Evolutionary conservation across 2,888 invertebrate species (phyloP).

Genomic region (Lithophane ornitopus): DNA sequence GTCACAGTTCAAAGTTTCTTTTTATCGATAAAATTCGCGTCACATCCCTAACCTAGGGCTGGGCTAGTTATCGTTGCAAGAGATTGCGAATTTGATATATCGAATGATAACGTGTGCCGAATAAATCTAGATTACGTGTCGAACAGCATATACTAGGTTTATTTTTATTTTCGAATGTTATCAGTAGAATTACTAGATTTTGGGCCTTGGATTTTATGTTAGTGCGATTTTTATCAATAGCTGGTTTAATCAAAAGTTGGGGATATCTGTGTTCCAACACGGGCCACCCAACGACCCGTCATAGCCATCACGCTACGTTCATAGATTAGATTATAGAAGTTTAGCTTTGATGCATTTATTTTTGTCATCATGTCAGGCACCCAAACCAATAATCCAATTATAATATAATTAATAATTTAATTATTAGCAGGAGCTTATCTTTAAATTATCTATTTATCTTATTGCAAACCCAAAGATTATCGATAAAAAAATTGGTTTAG

Average conservation of each 20-base stretch:
- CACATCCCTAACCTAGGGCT: slow-evolving; percentile 84
- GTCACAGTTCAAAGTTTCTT: slow-evolving; percentile 27
- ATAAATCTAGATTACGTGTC: slow-evolving; percentile 78
- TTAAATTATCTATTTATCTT: not conserved
- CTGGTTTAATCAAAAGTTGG: slow-evolving; percentile 37
- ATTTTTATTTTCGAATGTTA: slow-evolving; percentile 53
- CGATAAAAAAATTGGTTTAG: no score
- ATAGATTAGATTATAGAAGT: not conserved
- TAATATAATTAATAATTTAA: not conserved
- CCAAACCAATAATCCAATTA: no score
- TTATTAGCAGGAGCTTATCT: no score
- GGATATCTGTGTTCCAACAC: slow-evolving; percentile 24
- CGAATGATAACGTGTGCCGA: slow-evolving; percentile 82
- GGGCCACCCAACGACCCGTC: not conserved
- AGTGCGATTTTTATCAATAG: slow-evolving; percentile 40
- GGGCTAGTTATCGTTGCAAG: slow-evolving; percentile 85
- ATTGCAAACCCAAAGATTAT: not conserved
- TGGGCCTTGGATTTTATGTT: slow-evolving; percentile 39
- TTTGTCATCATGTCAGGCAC: not conserved
- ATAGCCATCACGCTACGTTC: not conserved
- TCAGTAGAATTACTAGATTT: slow-evolving; percentile 53
- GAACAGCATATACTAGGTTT: slow-evolving; percentile 54
- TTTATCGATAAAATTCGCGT: slow-evolving; percentile 52
- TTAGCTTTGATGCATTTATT: slow-evolving; percentile 18
- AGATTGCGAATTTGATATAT: slow-evolving; percentile 86